These are phyloP conservation scores for Caerostris extrusa DNA, from an alignment of 1,140 invertebrate species.

Conservation along the genomic window DNA sequence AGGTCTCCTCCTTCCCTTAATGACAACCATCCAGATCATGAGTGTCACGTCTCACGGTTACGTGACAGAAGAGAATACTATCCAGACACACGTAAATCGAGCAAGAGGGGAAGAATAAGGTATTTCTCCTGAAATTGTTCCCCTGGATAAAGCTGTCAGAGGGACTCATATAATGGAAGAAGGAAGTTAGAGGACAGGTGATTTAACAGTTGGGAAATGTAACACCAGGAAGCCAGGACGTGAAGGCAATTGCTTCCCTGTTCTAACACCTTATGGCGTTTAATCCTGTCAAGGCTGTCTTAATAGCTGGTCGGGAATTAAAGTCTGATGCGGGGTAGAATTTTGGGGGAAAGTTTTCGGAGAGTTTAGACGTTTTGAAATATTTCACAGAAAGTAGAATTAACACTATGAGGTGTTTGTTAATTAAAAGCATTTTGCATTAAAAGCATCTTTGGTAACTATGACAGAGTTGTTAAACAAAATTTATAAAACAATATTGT, in stretches of 20 bases:
- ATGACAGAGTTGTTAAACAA: too few species aligned
- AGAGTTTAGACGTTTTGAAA: background rate
- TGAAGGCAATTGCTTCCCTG: constrained; percentile 19
- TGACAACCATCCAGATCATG: background rate
- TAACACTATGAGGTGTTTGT: too few species aligned
- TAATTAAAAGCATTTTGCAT: too few species aligned
- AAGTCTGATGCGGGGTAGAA: background rate
- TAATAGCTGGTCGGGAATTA: background rate
- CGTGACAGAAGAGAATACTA: background rate
- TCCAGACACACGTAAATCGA: constrained; percentile 22
- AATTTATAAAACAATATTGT: too few species aligned
- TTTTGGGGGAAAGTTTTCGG: background rate
- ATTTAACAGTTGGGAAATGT: constrained; percentile 39
- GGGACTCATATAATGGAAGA: background rate
- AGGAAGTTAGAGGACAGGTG: constrained; percentile 30
- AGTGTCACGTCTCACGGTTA: background rate
- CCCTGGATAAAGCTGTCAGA: constrained; percentile 29
- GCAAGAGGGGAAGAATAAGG: background rate
- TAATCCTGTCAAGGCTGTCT: background rate
- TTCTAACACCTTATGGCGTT: constrained; percentile 25
- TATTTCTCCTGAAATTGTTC: constrained; percentile 23
- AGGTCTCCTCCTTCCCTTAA: background rate
- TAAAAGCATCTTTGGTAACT: too few species aligned
- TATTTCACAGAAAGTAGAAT: too few species aligned
- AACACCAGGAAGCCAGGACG: background rate